Evolutionary conservation across 2,113 vertebrate species (phyloP).

Genomic region (Leptodactylus fuscus): DNA sequence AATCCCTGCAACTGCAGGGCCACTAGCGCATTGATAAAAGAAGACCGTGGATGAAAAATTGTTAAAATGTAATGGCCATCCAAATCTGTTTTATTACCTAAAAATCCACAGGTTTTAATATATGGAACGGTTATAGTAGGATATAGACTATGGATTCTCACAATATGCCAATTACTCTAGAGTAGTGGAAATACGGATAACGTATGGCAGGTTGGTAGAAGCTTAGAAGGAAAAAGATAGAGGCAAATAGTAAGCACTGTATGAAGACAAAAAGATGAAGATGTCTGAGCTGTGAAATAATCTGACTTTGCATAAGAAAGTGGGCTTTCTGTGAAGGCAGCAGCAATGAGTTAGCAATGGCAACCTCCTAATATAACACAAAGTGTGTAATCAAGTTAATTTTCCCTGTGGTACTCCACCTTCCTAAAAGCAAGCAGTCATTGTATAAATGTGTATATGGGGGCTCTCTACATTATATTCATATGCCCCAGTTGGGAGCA

Average conservation of each 20-base stretch:
- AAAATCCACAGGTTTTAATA: slow-evolving; percentile 3
- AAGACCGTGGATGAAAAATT: too few species aligned
- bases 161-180: neutral
- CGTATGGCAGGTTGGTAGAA: neutral
- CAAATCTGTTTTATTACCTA: neutral
- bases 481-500: too few species aligned
- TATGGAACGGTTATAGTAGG: neutral
- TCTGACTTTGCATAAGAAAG: neutral
- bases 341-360: neutral
- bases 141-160: neutral
- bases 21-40: too few species aligned
- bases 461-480: too few species aligned
- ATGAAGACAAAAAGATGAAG: neutral
- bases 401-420: too few species aligned
- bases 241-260: neutral
- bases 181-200: slow-evolving; percentile 8
- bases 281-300: neutral
- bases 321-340: neutral
- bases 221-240: neutral
- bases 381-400: too few species aligned
- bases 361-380: too few species aligned
- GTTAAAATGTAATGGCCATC: too few species aligned
- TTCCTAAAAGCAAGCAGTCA: too few species aligned
- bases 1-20: neutral
- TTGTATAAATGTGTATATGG: too few species aligned